A percentile compares a stretch with the other conserved stretches of the same genome.
Conservation (phyloP, 2,797 vertebrate genomes). For the Gastrophryne carolinensis region DNA sequence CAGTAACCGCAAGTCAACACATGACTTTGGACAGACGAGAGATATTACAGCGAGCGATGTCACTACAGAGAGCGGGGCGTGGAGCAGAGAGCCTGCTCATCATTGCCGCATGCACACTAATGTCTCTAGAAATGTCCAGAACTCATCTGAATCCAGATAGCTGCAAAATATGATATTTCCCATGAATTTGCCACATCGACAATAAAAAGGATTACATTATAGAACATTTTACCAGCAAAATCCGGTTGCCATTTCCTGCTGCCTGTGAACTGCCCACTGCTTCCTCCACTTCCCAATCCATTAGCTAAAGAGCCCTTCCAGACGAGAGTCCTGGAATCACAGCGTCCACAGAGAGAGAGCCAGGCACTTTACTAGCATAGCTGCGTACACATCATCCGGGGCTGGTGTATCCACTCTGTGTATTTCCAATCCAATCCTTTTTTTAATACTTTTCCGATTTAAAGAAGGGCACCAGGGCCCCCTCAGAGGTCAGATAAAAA, state of each 20-base stretch:
- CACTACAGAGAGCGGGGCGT: background rate
- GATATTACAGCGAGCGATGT: background rate
- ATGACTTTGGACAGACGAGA: background rate
- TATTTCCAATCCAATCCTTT: too few relatives aligned
- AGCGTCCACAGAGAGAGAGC: conserved; percentile 24
- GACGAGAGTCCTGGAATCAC: conserved; percentile 3
- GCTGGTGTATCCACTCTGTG: background rate
- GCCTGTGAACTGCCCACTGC: background rate
- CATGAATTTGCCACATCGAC: background rate
- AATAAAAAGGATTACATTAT: conserved; percentile 37
- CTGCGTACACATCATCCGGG: background rate
- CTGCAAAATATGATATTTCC: background rate
- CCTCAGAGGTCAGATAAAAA: too few relatives aligned
- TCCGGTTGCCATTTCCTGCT: background rate
- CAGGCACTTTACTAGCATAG: background rate
- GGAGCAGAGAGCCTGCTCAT: background rate
- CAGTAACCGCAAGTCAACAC: conserved; percentile 10
- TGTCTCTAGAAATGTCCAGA: background rate
- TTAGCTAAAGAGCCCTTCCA: conserved; percentile 26
- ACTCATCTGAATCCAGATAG: background rate
- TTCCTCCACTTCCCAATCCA: conserved; percentile 30
- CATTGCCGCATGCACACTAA: background rate
- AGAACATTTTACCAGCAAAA: conserved; percentile 20
- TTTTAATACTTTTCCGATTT: too few relatives aligned
- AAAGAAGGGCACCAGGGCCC: too few relatives aligned